A percentile compares a stretch with the other conserved stretches of the same genome.
These are phyloP conservation scores for Labeo calbasu DNA, from an alignment of 2,797 vertebrate species.

Conservation along the genomic window DNA sequence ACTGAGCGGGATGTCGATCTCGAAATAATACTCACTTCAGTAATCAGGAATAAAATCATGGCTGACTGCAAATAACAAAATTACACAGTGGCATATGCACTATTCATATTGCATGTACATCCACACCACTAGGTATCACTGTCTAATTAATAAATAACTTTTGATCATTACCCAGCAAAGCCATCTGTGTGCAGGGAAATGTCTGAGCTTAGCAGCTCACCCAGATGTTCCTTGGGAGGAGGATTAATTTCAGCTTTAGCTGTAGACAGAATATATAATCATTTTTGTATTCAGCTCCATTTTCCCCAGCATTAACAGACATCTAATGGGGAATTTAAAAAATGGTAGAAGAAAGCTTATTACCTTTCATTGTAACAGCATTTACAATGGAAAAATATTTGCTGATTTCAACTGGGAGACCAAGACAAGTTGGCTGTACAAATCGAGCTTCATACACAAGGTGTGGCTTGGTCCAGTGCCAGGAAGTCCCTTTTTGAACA, in stretches of 20 bases:
- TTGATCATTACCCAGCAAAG: conserved; percentile 70
- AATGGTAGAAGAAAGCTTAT: conserved; percentile 36
- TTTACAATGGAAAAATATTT: conserved; percentile 74
- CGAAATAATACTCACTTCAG: background rate
- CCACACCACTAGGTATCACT: background rate
- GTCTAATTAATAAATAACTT: background rate
- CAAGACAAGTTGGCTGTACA: conserved; percentile 76
- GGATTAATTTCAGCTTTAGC: conserved; percentile 73
- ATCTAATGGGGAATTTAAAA: background rate
- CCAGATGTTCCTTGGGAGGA: conserved; percentile 64
- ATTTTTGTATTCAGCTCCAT: background rate
- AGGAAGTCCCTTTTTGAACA: conserved; percentile 71
- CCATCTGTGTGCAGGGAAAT: conserved; percentile 76
- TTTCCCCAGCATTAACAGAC: background rate
- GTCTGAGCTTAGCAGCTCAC: conserved; percentile 72
- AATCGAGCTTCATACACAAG: conserved; percentile 76
- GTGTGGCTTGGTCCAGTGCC: conserved; percentile 72
- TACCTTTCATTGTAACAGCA: conserved; percentile 75
- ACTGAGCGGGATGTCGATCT: background rate
- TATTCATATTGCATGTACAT: background rate
- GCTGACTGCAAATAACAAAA: background rate
- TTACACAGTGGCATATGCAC: background rate
- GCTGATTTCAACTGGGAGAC: conserved; percentile 81
- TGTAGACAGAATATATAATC: conserved; percentile 50
- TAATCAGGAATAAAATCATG: background rate